A percentile compares a stretch with the other conserved stretches of the same genome.
Conservation (phyloP, 2,113 vertebrate genomes). For the Struthidea cinerea region DNA sequence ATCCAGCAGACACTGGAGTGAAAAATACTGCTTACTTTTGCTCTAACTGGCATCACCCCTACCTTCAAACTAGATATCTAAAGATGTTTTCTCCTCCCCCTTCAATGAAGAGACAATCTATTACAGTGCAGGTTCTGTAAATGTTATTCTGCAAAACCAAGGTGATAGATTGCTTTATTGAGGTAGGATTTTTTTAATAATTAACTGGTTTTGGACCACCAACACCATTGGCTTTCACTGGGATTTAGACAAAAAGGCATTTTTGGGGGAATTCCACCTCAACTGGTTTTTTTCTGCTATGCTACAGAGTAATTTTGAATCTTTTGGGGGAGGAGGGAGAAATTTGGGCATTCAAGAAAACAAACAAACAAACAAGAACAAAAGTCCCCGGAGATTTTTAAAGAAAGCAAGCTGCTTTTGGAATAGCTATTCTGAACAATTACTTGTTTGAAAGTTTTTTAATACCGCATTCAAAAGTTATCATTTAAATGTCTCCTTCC, state of each 20-base stretch:
- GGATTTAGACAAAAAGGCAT: neutral
- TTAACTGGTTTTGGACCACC: neutral
- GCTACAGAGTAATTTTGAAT: neutral
- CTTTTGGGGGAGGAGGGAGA: accelerated
- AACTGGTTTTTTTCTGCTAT: neutral
- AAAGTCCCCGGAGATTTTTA: neutral
- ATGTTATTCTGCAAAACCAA: neutral
- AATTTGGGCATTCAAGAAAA: neutral
- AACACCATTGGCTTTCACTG: neutral
- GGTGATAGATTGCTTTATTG: neutral
- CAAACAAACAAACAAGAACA: neutral
- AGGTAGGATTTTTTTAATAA: neutral
- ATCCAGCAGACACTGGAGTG: neutral
- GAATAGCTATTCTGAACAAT: neutral
- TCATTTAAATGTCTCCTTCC: neutral
- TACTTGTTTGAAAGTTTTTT: neutral
- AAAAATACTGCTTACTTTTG: neutral
- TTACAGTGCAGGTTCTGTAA: neutral
- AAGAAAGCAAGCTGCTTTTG: neutral
- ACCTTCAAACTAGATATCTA: neutral
- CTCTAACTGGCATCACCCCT: neutral
- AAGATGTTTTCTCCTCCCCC: neutral
- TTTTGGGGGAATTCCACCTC: neutral
- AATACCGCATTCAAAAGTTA: neutral
- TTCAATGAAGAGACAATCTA: neutral